phyloP scores from a whole-genome alignment of 1,140 invertebrate genomes.

The Chelonus insularis region DNA sequence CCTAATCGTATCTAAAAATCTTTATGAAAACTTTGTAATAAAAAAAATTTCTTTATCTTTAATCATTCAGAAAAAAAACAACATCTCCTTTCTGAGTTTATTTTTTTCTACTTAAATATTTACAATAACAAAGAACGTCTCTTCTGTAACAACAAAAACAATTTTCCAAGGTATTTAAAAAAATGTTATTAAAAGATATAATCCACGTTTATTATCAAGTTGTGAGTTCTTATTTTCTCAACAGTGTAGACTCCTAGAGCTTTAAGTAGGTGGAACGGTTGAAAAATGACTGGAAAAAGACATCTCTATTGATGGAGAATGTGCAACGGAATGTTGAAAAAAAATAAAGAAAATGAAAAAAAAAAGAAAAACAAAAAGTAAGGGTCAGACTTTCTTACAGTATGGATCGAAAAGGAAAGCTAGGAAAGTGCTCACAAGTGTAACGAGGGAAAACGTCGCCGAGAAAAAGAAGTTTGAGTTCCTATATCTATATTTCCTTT shows the following conservation, averaged over 20 bases:
- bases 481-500: not conserved
- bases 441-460: slow-evolving; percentile 15
- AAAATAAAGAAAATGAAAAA: not conserved
- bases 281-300: not conserved
- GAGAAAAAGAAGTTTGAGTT: slow-evolving; percentile 2
- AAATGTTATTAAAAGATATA: no score
- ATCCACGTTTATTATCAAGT: no score
- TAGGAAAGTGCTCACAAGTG: slow-evolving; percentile 18
- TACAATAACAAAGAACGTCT: no score
- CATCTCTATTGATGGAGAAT: not conserved
- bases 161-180: no score
- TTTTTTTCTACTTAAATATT: no score
- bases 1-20: not conserved
- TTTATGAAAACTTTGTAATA: not conserved
- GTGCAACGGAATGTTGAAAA: not conserved
- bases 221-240: no score
- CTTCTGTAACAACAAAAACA: no score
- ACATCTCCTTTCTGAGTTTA: no score
- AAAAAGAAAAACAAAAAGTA: not conserved
- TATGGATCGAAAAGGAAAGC: not conserved
- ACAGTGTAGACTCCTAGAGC: no score
- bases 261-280: no score
- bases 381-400: slow-evolving; percentile 4
- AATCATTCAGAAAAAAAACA: no score
- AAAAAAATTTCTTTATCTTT: no score